A percentile compares a stretch with the other conserved stretches of the same genome.
phyloP scores from a whole-genome alignment of 2,113 vertebrate genomes.

The Ailuropoda melanoleuca region DNA sequence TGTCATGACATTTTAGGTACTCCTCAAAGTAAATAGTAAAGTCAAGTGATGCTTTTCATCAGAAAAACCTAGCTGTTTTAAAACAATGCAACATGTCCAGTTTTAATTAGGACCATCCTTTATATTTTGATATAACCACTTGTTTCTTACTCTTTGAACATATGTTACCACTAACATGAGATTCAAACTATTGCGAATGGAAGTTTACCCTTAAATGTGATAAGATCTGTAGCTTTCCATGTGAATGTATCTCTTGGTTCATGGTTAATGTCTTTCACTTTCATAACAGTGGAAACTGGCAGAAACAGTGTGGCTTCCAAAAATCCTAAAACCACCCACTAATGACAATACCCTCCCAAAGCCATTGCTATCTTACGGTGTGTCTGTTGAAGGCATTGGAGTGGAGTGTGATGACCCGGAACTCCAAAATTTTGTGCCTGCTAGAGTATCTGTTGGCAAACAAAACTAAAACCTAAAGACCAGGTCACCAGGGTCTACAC shows the following conservation, averaged over 20 bases:
- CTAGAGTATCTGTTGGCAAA: not conserved
- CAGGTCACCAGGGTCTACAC: not conserved
- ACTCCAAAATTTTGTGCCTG: not conserved
- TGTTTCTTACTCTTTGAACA: constrained; percentile 7
- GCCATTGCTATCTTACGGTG: not conserved
- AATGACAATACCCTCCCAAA: not conserved
- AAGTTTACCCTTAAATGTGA: constrained; percentile 14
- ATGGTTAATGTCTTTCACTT: not conserved
- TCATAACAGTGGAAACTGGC: not conserved
- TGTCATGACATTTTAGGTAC: constrained; percentile 25
- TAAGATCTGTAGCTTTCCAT: not conserved
- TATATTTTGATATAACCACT: constrained; percentile 16
- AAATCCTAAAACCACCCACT: not conserved
- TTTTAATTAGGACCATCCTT: constrained; percentile 19
- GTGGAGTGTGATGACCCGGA: not conserved
- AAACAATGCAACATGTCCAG: not conserved
- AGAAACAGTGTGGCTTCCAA: not conserved
- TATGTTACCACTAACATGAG: not conserved
- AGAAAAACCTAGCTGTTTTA: constrained; percentile 27
- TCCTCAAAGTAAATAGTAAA: constrained; percentile 34
- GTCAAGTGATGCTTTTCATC: not conserved
- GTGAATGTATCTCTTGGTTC: not conserved
- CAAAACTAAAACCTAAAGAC: not conserved
- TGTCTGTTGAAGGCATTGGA: not conserved
- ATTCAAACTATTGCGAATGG: constrained; percentile 38